These are phyloP conservation scores for Itoplectis maculator DNA, from an alignment of 2,888 invertebrate genomes.

Conservation along the genomic window DNA sequence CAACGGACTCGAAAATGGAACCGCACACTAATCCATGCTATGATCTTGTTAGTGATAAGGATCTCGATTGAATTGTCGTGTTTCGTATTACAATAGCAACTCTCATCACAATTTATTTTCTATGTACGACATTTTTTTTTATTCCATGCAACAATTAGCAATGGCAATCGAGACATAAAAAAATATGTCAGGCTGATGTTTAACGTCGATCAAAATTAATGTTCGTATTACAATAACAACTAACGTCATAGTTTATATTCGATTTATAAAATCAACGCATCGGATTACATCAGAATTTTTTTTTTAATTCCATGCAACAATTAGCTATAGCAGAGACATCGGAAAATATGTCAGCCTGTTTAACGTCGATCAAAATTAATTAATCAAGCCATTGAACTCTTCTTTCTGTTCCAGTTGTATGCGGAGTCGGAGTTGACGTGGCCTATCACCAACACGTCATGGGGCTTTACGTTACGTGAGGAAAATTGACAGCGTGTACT, in stretches of 20 bases:
- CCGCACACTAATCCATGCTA: conserved; percentile 11
- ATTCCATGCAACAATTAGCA: background rate
- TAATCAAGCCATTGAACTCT: conserved; percentile 18
- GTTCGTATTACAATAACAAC: background rate
- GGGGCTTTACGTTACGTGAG: conserved; percentile 88
- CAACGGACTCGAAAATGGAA: background rate
- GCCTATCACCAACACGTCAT: conserved; percentile 87
- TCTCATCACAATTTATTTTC: background rate
- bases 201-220: background rate
- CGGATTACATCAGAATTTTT: background rate
- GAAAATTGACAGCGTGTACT: conserved; percentile 79
- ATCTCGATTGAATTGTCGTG: conserved; percentile 26
- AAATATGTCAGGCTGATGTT: background rate
- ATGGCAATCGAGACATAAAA: background rate
- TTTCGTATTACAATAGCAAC: background rate
- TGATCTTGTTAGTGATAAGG: conserved; percentile 24
- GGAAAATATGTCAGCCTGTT: background rate
- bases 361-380: background rate
- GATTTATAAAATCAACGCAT: too few relatives aligned
- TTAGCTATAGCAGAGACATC: background rate
- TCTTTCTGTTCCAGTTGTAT: conserved; percentile 86
- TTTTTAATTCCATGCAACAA: background rate
- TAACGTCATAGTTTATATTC: background rate
- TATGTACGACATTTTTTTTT: too few relatives aligned
- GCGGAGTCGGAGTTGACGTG: conserved; percentile 88